These are phyloP conservation scores for Emberiza fucata DNA, from an alignment of 2,113 vertebrate genomes.

Conservation along the genomic window DNA sequence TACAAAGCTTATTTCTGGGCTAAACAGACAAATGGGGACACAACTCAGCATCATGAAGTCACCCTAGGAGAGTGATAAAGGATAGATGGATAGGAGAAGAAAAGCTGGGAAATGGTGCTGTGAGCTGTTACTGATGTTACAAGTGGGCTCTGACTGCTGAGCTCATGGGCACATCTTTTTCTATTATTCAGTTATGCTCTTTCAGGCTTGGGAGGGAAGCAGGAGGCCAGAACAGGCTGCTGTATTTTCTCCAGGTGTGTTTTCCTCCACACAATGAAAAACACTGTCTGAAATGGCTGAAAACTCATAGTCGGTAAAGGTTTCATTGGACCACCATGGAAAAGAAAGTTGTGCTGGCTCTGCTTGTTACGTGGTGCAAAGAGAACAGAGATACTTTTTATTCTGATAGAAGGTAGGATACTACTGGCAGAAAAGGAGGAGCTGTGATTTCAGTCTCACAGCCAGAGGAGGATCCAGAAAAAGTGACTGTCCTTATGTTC, in stretches of 20 bases:
- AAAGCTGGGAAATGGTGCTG: background rate
- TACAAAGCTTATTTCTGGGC: background rate
- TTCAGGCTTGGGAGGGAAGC: background rate
- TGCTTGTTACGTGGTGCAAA: background rate
- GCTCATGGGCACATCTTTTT: background rate
- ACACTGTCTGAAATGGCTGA: background rate
- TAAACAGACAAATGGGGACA: background rate
- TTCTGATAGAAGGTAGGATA: background rate
- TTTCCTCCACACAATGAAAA: background rate
- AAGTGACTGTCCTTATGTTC: background rate
- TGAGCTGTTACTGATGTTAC: background rate
- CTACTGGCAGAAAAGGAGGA: background rate
- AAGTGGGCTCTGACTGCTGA: background rate
- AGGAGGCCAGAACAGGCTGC: background rate
- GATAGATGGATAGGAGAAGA: rapidly evolving
- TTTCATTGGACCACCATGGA: background rate
- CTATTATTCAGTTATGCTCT: background rate
- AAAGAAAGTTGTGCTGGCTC: background rate
- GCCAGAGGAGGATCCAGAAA: background rate
- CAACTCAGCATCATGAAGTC: background rate
- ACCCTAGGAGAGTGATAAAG: background rate
- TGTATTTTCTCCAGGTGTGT: background rate
- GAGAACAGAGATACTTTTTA: background rate
- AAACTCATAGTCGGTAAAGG: background rate
- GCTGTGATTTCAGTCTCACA: background rate